Evolutionary conservation across 2,797 vertebrate genomes (phyloP).

Genomic region (Thripadectes ignobilis): DNA sequence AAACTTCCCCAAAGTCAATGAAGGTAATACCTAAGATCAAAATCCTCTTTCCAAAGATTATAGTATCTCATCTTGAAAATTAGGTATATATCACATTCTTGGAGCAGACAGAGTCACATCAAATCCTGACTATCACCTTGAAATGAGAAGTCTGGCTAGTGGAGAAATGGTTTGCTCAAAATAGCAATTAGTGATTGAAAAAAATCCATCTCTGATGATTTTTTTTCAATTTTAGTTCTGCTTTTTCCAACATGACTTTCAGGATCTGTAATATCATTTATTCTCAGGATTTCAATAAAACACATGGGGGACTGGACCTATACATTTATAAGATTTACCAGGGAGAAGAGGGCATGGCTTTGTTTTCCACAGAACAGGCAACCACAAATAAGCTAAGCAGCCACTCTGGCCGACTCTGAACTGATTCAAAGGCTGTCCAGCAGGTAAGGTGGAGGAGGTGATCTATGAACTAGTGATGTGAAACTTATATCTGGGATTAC

Average conservation of each 20-base stretch:
- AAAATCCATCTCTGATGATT: not conserved
- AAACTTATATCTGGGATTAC: not conserved
- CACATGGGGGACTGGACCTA: not conserved
- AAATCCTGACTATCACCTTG: not conserved
- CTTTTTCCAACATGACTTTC: not conserved
- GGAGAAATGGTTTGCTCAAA: not conserved
- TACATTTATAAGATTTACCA: not conserved
- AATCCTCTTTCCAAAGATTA: not conserved
- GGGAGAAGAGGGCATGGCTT: not conserved
- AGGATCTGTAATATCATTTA: not conserved
- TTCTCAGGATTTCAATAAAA: slow-evolving; percentile 31
- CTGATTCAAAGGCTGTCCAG: not conserved
- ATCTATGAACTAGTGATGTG: not conserved
- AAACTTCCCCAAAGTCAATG: not conserved
- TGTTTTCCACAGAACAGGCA: not conserved
- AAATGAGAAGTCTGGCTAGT: not conserved
- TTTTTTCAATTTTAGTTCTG: not conserved
- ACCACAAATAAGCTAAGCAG: not conserved
- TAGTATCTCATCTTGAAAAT: not conserved
- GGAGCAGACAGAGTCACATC: not conserved
- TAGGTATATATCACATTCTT: not conserved
- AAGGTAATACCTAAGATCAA: not conserved
- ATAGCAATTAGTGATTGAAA: not conserved
- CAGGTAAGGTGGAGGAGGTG: not conserved
- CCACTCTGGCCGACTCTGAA: not conserved